Evolutionary conservation across 2,888 invertebrate species (phyloP).

Genomic region (Nasonia oneida): DNA sequence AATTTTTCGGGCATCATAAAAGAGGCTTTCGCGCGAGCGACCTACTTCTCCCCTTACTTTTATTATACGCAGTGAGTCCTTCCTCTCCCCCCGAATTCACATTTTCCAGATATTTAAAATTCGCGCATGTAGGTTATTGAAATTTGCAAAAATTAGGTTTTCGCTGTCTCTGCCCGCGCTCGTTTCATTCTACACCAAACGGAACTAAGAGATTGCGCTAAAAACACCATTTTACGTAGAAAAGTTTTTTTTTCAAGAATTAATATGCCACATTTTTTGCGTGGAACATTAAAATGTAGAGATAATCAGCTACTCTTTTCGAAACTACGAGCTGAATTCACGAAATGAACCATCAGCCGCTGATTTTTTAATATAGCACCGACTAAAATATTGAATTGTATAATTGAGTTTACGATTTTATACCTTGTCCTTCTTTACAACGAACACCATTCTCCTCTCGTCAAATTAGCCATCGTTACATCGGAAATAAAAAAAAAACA

Average conservation of each 20-base stretch:
- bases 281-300: neutral
- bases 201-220: too few species aligned
- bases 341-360: too few species aligned
- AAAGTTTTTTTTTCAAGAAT: neutral
- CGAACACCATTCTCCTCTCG: neutral
- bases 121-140: slow-evolving; percentile 29
- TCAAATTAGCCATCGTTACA: neutral
- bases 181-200: neutral
- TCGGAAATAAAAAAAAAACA: slow-evolving; percentile 19
- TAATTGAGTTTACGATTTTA: too few species aligned
- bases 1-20: slow-evolving; percentile 54
- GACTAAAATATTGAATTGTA: too few species aligned
- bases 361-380: too few species aligned
- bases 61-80: slow-evolving; percentile 43
- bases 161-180: neutral
- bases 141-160: slow-evolving; percentile 44
- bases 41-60: slow-evolving; percentile 53
- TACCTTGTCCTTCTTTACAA: too few species aligned
- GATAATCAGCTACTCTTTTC: too few species aligned
- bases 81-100: slow-evolving; percentile 36
- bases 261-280: neutral
- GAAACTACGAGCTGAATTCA: too few species aligned
- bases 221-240: neutral
- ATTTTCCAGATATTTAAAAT: slow-evolving; percentile 51
- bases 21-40: slow-evolving; percentile 27